Evolutionary conservation across 2,797 vertebrate species (phyloP), one percentile per base, ranked within the genome.

Genomic region (Otolemur crassicaudatus): DNA sequence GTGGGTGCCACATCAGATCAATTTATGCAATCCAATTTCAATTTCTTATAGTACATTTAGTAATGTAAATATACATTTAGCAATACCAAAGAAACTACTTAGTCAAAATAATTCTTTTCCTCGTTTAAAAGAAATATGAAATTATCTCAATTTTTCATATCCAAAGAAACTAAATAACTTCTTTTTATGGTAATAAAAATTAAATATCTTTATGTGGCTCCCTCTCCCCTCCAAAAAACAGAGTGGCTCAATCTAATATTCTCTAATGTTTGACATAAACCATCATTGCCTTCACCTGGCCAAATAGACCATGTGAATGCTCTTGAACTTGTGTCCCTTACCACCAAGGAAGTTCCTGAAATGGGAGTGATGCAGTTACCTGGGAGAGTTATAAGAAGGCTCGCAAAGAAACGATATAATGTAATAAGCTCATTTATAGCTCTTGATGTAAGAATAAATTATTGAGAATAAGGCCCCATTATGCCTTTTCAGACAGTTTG

Each of bases 141-240:
- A 77, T 56, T 56, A 69, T 0, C n/a, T 70, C 37, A 4, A 9
- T 40, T 43, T 77, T 91, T 95, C 72, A 93, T 56, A 75, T 75
- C 22, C 25, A 91, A 94, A 53, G 8, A 95, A 75, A 83, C 11
- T 46, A 79, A 72, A 29, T 88, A 88, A 86, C 11, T 61, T 79
- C 14, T 65, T 93, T 90, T 37, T 25, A 67, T 65, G 82, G 37
- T 40, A 40, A 82, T 93, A 83, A 79, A 65, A 86, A 91, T 56
- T 58, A n/a, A 81, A 61, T 22, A 3, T 72, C 85, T 80, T 23
- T 72, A 27, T 63, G 29, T 5, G 89, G 43, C 1, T 76, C 0
- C 20, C 25, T 29, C 3, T 79, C 12, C 4, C 14, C 0, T 17
- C 2, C 1, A 53, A 75, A 93, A 90, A 67, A 22, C 13, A 53